These are phyloP conservation scores for Hippocampus mohnikei DNA, from an alignment of 2,113 vertebrate species.

Conservation along the genomic window DNA sequence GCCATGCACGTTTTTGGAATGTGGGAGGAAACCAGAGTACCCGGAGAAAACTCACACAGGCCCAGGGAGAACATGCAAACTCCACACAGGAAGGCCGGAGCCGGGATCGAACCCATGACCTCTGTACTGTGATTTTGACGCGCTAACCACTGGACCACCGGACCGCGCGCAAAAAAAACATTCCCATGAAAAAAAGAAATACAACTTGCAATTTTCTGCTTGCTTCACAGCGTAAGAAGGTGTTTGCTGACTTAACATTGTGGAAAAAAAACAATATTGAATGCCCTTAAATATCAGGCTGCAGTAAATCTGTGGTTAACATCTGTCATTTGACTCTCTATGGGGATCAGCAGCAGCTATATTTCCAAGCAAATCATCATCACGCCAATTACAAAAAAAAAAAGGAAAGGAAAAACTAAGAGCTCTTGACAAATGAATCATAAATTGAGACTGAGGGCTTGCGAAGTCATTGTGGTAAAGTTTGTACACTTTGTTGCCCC, in stretches of 20 bases:
- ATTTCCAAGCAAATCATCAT: conserved; percentile 45
- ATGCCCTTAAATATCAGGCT: conserved; percentile 31
- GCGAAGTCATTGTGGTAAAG: conserved; percentile 23
- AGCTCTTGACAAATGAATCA: conserved; percentile 58
- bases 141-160: too few species aligned
- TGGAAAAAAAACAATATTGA: conserved; percentile 51
- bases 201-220: background rate
- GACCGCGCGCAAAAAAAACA: background rate
- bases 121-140: too few species aligned
- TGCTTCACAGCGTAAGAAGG: conserved; percentile 10
- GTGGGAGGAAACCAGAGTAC: too few species aligned
- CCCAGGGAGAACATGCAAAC: too few species aligned
- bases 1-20: too few species aligned
- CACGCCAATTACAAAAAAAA: conserved; percentile 13
- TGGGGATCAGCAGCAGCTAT: conserved; percentile 30
- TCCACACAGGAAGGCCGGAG: too few species aligned
- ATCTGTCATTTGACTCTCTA: conserved; percentile 42
- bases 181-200: too few species aligned
- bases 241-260: conserved; percentile 35
- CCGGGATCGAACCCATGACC: too few species aligned
- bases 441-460: conserved; percentile 47
- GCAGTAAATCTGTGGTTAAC: conserved; percentile 16
- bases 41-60: too few species aligned
- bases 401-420: conserved; percentile 40
- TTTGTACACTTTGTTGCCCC: background rate